phyloP scores from a whole-genome alignment of 2,113 vertebrate genomes.

The Notarius lentiginosus region DNA sequence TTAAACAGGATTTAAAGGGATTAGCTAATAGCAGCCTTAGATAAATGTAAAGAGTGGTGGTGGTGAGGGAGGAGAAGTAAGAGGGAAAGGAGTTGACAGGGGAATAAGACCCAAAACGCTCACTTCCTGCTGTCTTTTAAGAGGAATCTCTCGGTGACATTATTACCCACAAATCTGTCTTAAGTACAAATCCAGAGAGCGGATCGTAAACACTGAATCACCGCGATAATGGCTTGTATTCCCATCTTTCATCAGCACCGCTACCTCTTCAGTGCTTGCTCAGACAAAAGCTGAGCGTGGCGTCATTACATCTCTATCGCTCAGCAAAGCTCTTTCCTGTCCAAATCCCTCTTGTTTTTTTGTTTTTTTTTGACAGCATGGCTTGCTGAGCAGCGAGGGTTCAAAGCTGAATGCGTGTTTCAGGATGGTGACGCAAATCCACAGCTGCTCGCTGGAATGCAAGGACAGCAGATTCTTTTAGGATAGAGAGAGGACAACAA shows the following conservation, averaged over 20 bases:
- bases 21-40: conserved; percentile 73
- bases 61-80: not conserved
- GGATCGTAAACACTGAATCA: conserved; percentile 8
- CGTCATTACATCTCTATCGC: conserved; percentile 9
- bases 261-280: not conserved
- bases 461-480: conserved; percentile 41
- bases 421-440: conserved; percentile 41
- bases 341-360: conserved; percentile 45
- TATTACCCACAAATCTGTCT: not conserved
- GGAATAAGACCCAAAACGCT: conserved; percentile 28
- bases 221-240: not conserved
- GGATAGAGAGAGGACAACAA: not conserved
- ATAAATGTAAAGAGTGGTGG: conserved; percentile 31
- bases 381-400: conserved; percentile 31
- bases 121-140: conserved; percentile 24
- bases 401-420: conserved; percentile 44
- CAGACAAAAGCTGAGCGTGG: conserved; percentile 21
- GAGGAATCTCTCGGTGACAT: not conserved
- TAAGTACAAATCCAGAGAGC: not conserved
- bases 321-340: conserved; percentile 42
- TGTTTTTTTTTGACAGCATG: conserved; percentile 35
- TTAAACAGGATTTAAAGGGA: conserved; percentile 78
- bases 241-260: conserved; percentile 14
- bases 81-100: not conserved
- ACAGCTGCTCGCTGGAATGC: conserved; percentile 48